Evolutionary conservation across 2,888 invertebrate species (phyloP), one percentile per base, ranked within the genome.

Genomic region (Nomada hirtipes): DNA sequence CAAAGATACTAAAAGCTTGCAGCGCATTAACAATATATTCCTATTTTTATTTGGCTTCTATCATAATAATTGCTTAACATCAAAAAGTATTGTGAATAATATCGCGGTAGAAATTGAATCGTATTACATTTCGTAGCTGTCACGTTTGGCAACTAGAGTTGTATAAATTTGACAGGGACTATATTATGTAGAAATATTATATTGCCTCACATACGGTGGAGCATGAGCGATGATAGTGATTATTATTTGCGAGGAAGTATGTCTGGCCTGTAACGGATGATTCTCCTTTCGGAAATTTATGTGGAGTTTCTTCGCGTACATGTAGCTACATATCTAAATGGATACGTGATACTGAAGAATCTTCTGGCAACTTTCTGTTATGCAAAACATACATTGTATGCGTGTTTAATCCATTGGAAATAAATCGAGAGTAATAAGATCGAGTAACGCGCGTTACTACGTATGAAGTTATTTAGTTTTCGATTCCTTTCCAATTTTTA

Each of bases 161-260:
- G 29, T 61, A n/a, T 26, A 75, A 69, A 74, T 74, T 74, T 67
- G 67, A 74, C 50, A 42, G 59, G 59, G n/a, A 18, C 23, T 67
- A 59, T 50, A 59, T 73, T 57, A 65, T 65, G 47, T 47, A 57
- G 47, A 55, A 23, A 50, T 59, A 26, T 36, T 50, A 20, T 65
- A 74, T 36, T n/a, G n/a, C 59, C 23, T 29, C 29, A 26, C 52
- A 71, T 50, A 57, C 47, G 52, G 69, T 29, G 50, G 26, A 52
- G 36, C 42, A 52, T 79, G 75, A 79, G 52, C 50, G 74, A 79
- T 79, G 70, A 64, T 63, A 57, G 79, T 59, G 79, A 79, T 75
- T 75, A 70, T 75, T 79, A 70, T 75, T 75, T 64, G 64, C 42
- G 69, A 75, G 63, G 59, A 74, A 42, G 59, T 75, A 74, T 47